Evolutionary conservation across 2,113 vertebrate species (phyloP).

Genomic region (Azemiops feae): DNA sequence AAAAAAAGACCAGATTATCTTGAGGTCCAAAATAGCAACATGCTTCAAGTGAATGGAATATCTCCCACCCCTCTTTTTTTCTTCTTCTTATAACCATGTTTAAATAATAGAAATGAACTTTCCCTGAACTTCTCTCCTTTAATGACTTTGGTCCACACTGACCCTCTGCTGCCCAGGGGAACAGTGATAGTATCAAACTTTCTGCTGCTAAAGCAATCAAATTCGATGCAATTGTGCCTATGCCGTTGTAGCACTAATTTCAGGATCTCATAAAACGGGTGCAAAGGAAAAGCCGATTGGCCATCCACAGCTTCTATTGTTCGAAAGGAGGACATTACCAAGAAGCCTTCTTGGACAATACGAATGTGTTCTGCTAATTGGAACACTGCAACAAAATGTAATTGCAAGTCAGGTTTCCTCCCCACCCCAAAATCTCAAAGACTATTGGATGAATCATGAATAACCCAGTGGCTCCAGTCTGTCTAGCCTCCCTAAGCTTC

Average conservation of each 20-base stretch:
- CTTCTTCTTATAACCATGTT: constrained; percentile 86
- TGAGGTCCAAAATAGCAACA: constrained; percentile 75
- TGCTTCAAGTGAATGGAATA: constrained; percentile 80
- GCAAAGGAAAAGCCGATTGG: constrained; percentile 80
- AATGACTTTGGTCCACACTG: constrained; percentile 90
- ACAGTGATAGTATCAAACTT: constrained; percentile 92
- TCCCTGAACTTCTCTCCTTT: constrained; percentile 98
- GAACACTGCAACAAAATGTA: constrained; percentile 60
- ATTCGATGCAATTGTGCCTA: constrained; percentile 87
- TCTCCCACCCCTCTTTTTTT: constrained; percentile 62
- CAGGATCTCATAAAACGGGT: constrained; percentile 83
- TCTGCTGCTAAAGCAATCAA: constrained; percentile 96
- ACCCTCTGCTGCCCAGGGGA: constrained; percentile 88
- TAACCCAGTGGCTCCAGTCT: constrained; percentile 66
- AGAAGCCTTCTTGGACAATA: constrained; percentile 55
- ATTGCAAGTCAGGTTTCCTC: constrained; percentile 63
- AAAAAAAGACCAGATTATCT: constrained; percentile 73
- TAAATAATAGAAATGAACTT: constrained; percentile 99
- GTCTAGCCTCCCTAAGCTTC: constrained; percentile 60
- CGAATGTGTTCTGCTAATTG: constrained; percentile 68
- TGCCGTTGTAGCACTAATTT: constrained; percentile 83
- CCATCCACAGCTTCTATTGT: constrained; percentile 84
- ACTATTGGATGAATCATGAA: constrained; percentile 61
- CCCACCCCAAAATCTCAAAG: constrained; percentile 38
- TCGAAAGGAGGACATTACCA: constrained; percentile 70